A percentile compares a stretch with the other conserved stretches of the same genome.
Evolutionary conservation across 2,888 invertebrate genomes (phyloP).

Genomic region (Halictus ligatus): DNA sequence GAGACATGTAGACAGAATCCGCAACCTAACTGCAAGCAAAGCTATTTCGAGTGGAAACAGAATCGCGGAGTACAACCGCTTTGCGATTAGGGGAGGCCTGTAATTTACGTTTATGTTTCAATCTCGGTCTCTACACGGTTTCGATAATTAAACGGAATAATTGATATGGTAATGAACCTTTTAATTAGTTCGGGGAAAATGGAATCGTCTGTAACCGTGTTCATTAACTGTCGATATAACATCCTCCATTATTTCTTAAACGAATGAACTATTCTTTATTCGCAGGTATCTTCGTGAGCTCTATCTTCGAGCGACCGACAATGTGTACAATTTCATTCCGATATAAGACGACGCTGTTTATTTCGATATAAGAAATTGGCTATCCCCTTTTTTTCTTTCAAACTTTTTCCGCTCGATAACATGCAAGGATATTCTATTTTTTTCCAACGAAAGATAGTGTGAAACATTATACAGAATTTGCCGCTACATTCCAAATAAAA

Average conservation of each 20-base stretch:
- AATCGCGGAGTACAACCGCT: constrained; percentile 31
- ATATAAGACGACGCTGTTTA: no score
- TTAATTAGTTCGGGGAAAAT: constrained; percentile 56
- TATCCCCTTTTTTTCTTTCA: no score
- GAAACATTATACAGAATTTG: no score
- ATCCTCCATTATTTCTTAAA: background rate
- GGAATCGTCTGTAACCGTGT: constrained; percentile 24
- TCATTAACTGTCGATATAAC: background rate
- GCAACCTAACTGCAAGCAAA: constrained; percentile 21
- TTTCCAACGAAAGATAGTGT: no score
- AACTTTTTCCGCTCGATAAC: no score
- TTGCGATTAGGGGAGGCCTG: constrained; percentile 45
- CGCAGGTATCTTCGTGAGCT: background rate
- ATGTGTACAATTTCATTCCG: no score
- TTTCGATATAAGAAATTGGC: no score
- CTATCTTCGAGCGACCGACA: no score
- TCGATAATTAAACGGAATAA: constrained; percentile 75
- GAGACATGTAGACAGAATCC: constrained; percentile 2
- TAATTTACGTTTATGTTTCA: constrained; percentile 76
- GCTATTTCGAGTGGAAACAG: constrained; percentile 35
- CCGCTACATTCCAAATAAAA: no score
- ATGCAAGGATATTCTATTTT: no score
- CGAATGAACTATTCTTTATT: background rate
- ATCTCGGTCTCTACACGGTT: constrained; percentile 67
- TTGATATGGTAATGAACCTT: constrained; percentile 72